phyloP scores from a whole-genome alignment of 2,797 vertebrate genomes.

The Odontamblyopus lacepedii region DNA sequence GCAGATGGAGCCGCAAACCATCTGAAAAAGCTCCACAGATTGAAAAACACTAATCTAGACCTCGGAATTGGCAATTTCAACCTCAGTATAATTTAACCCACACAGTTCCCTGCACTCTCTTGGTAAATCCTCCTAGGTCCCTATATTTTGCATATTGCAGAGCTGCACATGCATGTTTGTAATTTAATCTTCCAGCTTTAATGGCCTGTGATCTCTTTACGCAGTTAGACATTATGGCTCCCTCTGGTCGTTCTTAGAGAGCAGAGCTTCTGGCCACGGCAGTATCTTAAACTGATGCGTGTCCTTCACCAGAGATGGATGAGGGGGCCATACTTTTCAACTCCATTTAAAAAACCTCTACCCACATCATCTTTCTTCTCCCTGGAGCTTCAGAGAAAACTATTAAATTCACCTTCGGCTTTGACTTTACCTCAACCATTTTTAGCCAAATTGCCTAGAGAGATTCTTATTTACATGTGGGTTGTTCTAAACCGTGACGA shows the following conservation, averaged over 20 bases:
- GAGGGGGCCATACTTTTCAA: slow-evolving; percentile 19
- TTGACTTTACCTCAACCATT: neutral
- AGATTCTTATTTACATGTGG: slow-evolving; percentile 32
- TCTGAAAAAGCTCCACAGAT: no score
- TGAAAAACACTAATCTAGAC: neutral
- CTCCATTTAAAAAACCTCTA: slow-evolving; percentile 31
- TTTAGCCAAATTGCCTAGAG: neutral
- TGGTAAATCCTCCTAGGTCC: neutral
- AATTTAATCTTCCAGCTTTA: slow-evolving; percentile 8
- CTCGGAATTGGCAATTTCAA: neutral
- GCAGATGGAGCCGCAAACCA: no score
- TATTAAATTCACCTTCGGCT: slow-evolving; percentile 27
- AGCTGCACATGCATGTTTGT: slow-evolving; percentile 1
- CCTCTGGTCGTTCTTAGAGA: slow-evolving; percentile 25
- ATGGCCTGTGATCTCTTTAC: slow-evolving; percentile 9
- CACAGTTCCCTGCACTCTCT: neutral
- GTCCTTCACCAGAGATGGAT: slow-evolving; percentile 42
- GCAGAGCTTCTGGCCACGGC: slow-evolving; percentile 20
- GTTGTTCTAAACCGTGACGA: slow-evolving; percentile 10
- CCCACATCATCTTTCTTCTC: slow-evolving; percentile 18
- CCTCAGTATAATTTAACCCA: neutral
- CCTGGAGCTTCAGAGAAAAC: slow-evolving; percentile 28
- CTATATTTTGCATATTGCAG: slow-evolving; percentile 9
- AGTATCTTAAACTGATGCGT: slow-evolving; percentile 18
- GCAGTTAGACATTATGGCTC: slow-evolving; percentile 2